Evolutionary conservation across 2,113 vertebrate species (phyloP), one percentile per base, ranked within the genome.

Genomic region (Lycaon pictus): DNA sequence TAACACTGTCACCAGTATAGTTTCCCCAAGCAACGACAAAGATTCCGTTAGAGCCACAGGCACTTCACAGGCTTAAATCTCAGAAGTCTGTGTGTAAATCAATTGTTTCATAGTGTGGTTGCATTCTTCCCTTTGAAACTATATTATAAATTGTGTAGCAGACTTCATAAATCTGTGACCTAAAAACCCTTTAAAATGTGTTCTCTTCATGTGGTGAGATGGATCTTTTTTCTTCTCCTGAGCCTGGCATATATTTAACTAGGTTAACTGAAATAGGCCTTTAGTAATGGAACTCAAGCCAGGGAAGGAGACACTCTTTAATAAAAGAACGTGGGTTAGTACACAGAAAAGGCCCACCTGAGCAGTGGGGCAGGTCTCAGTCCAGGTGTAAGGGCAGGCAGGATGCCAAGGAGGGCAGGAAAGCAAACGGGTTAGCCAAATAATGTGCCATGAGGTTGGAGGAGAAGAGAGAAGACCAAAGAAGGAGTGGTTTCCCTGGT

Each of bases 31-130:
- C 27, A 96, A 86, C 88, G 72, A 95, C 67, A 95, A 81, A 92
- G 81, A 72, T 84, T 82, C 71, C 56, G 23, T 90, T 95, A 93
- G 72, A 95, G 87, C 92, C 95, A 69, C 25, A 37, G 43, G 63
- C 17, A 92, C 22, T 95, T 81, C 20, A 35, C 22, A 85, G 85
- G 53, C 84, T 96, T 97, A 81, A 95, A 97, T 96, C 97, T 95
- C 88, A 90, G 88, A 96, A 85, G 69, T 81, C 86, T 94, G 80
- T 77, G 11, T 72, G 67, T 92, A 96, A 97, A 97, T 98, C 97
- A 97, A 48, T 89, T 96, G 92, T 95, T 95, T 97, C 74, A 71
- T 82, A 88, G 88, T 77, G 60, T 74, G 60, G 23, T 90, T 96
- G 58, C 74, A 62, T 96, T 94, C 80, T 94, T 72, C 22, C 7